A percentile compares a stretch with the other conserved stretches of the same genome.
These are phyloP conservation scores for Sarcoramphus papa DNA, from an alignment of 2,797 vertebrate genomes.

Conservation along the genomic window DNA sequence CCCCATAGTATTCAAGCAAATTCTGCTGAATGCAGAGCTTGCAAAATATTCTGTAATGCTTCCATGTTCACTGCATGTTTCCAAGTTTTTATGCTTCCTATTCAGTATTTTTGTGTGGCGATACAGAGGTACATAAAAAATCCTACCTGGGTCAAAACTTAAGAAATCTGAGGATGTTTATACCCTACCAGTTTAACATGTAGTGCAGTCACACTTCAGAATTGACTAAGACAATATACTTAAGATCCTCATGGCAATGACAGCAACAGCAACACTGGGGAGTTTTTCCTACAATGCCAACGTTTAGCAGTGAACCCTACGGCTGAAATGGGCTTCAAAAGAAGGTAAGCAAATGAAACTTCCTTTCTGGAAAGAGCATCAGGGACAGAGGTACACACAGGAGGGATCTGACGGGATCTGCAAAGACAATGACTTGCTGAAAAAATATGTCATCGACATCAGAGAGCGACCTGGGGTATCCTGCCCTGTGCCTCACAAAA, in stretches of 20 bases:
- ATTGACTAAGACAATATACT: background rate
- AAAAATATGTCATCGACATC: accelerated
- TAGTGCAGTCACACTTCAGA: background rate
- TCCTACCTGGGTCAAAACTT: background rate
- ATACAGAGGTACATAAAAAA: background rate
- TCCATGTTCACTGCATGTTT: background rate
- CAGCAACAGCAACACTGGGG: background rate
- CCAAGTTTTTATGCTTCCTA: background rate
- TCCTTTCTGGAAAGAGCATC: background rate
- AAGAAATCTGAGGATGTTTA: background rate
- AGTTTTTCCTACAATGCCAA: background rate
- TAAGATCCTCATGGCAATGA: background rate
- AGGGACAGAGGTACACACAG: background rate
- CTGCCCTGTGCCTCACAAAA: background rate
- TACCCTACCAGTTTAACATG: background rate
- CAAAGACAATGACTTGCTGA: background rate
- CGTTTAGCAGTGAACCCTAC: background rate
- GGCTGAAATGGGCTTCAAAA: background rate
- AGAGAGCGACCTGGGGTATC: background rate
- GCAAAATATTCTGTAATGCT: background rate
- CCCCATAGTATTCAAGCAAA: background rate
- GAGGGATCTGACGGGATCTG: background rate
- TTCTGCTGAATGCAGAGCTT: background rate
- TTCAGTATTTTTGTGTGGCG: background rate
- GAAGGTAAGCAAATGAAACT: background rate